These are phyloP conservation scores for Actinernus sp. DNA, from an alignment of 92 coral and sea anemone genomes.

Conservation along the genomic window DNA sequence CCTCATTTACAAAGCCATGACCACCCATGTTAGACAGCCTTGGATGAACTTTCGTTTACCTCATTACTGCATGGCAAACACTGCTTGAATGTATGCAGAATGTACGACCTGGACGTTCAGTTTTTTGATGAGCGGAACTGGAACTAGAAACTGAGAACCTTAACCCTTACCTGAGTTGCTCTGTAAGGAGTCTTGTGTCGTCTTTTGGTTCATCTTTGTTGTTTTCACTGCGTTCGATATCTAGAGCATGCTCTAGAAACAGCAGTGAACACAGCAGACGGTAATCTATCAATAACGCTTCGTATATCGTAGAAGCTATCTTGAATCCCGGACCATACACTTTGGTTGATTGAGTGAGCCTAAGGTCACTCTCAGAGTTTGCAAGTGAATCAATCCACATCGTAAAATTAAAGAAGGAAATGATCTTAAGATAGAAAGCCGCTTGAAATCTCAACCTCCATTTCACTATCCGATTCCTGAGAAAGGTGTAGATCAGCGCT, in stretches of 20 bases:
- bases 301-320: slow-evolving; percentile 26
- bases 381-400: slow-evolving; percentile 67
- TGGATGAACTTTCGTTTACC: too few relatives aligned
- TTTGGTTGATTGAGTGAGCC: slow-evolving; percentile 8
- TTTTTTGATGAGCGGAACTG: too few relatives aligned
- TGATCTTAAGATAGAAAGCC: too few relatives aligned
- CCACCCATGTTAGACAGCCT: too few relatives aligned
- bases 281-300: slow-evolving; percentile 60
- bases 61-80: too few relatives aligned
- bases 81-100: too few relatives aligned
- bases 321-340: slow-evolving; percentile 41
- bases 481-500: too few relatives aligned
- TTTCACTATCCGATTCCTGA: too few relatives aligned
- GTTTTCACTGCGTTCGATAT: not conserved
- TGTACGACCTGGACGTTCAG: too few relatives aligned
- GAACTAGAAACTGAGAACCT: too few relatives aligned
- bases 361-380: slow-evolving; percentile 24
- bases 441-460: too few relatives aligned
- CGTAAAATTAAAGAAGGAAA: slow-evolving; percentile 68
- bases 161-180: not conserved
- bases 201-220: not conserved
- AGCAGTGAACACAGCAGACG: slow-evolving; percentile 60
- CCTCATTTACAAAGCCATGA: too few relatives aligned
- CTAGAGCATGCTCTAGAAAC: slow-evolving; percentile 69
- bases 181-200: not conserved